Evolutionary conservation across 1,140 invertebrate genomes (phyloP), one percentile per base, ranked within the genome.

Genomic region (Drosophila repleta): DNA sequence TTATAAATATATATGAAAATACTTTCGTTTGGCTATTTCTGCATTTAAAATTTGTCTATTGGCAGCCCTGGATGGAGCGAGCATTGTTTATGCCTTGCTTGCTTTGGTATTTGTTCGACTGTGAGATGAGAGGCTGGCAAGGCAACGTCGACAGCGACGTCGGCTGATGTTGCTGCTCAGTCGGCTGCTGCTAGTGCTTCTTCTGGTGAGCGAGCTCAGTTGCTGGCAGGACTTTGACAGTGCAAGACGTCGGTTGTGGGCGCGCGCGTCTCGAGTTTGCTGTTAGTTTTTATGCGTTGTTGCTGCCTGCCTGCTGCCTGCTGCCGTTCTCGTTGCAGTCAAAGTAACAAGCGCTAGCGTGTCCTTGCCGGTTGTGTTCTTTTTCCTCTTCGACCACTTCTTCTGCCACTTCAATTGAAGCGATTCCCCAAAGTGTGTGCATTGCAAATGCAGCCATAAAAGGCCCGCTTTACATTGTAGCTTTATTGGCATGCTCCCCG

Each of bases 141-240:
- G 13, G 48, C 3, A 29, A 29, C 24, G 15, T 52, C 49, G 49
- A 10, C 43, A 64, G 51, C 48, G 48, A 51, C 48, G 18, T 13
- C 26, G 60, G 37, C 58, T 57, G 63, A 53, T 61, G 66, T 49
- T 57, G 45, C 46, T 69, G 26, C 57, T 68, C 21, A 29, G 13
- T 15, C 32, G 37, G 43, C 60, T 69, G 46, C 57, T 57, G 67
- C 45, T 57, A 52, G 35, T 71, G 78, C 66, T 20, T 37, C 70
- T 15, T 37, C 70, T 74, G 18, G 49, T 72, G 32, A 35, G 11
- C 10, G 32, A 35, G 75, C 65, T 88, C 78, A 85, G 82, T 85
- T 85, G 82, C 32, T 76, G 70, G 51, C 78, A 82, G 82, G 82
- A 82, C 64, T 78, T 88, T 56, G 83, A 73, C 58, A 43, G 82